Conservation (phyloP, 2,888 invertebrate genomes). For the Hyles lineata region DNA sequence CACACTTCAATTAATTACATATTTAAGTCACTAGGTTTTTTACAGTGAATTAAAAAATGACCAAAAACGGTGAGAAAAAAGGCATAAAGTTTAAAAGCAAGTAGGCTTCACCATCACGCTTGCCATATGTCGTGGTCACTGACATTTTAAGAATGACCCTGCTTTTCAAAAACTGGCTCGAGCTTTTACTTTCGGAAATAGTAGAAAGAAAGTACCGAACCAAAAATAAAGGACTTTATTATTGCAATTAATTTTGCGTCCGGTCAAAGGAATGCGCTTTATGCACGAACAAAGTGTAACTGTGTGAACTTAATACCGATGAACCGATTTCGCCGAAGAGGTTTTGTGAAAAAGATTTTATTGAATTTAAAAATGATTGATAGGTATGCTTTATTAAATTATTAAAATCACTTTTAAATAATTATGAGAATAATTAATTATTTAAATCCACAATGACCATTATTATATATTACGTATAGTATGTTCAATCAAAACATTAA, state of each 20-base stretch:
- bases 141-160: slow-evolving; percentile 13
- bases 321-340: too few relatives aligned
- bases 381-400: too few relatives aligned
- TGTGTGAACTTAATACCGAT: not conserved
- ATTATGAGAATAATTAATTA: too few relatives aligned
- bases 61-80: not conserved
- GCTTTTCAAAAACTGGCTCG: slow-evolving; percentile 17
- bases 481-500: too few relatives aligned
- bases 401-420: too few relatives aligned
- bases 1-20: not conserved
- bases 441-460: too few relatives aligned
- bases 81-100: not conserved
- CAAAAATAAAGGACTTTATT: slow-evolving; percentile 7
- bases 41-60: not conserved
- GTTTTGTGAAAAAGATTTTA: too few relatives aligned
- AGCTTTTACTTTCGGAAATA: slow-evolving; percentile 25
- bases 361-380: not conserved
- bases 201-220: slow-evolving; percentile 18
- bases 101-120: not conserved
- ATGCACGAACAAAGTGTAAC: not conserved
- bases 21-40: not conserved
- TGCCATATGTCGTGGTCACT: slow-evolving; percentile 9
- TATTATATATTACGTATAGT: too few relatives aligned
- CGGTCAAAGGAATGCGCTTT: not conserved
- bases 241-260: slow-evolving; percentile 13